A percentile compares a stretch with the other conserved stretches of the same genome.
Evolutionary conservation across 2,797 vertebrate species (phyloP).

Genomic region (Vespertilio murinus): DNA sequence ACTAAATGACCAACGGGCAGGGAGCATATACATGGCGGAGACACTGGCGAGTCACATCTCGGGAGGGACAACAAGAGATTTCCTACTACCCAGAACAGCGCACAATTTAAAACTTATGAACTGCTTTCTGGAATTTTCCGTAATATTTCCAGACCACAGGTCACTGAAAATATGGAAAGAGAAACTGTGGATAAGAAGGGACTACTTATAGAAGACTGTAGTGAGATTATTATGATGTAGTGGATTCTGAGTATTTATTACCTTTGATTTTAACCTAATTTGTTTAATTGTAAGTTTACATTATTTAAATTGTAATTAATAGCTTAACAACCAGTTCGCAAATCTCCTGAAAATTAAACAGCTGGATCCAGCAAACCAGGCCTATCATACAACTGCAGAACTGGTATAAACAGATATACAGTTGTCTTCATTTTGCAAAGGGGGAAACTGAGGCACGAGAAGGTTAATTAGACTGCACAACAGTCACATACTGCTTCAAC

Average conservation of each 20-base stretch:
- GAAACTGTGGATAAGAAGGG: background rate
- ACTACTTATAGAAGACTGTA: background rate
- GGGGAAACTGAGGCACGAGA: background rate
- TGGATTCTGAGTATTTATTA: background rate
- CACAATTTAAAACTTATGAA: background rate
- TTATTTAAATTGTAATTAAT: background rate
- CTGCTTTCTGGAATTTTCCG: background rate
- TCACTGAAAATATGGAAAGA: background rate
- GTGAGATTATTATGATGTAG: background rate
- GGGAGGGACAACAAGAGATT: background rate
- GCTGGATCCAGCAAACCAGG: background rate
- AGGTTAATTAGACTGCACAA: background rate
- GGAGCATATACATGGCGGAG: background rate
- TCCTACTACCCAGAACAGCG: background rate
- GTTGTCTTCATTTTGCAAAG: background rate
- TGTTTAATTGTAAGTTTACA: background rate
- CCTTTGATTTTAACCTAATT: background rate
- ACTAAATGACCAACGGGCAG: too few relatives aligned
- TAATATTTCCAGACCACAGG: background rate
- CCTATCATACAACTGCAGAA: rapidly evolving
- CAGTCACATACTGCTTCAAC: background rate
- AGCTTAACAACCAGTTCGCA: background rate
- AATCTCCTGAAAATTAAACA: background rate
- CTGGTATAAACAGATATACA: background rate
- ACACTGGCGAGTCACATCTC: too few relatives aligned